phyloP scores from a whole-genome alignment of 1,140 invertebrate species.

The Polyergus mexicanus region DNA sequence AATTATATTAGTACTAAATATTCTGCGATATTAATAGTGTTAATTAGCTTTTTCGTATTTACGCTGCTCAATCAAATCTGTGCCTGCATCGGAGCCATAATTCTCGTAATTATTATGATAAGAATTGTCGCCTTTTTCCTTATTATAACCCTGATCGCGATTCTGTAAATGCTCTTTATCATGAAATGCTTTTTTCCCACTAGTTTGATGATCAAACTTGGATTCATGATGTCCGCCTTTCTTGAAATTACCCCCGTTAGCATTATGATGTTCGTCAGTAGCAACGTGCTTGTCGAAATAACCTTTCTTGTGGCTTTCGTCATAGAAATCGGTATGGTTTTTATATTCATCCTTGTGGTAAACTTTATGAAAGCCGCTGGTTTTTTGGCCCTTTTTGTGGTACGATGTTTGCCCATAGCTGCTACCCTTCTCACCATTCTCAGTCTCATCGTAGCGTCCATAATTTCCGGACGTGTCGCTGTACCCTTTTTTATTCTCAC shows the following conservation, averaged over 20 bases:
- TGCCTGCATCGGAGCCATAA: conserved; percentile 83
- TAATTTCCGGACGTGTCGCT: conserved; percentile 89
- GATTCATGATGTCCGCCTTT: conserved; percentile 86
- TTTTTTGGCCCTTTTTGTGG: conserved; percentile 90
- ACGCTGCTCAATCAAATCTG: conserved; percentile 82
- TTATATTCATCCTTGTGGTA: conserved; percentile 92
- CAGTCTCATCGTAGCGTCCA: conserved; percentile 90
- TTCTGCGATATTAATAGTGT: conserved; percentile 16
- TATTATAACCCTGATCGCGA: conserved; percentile 83
- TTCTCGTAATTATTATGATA: conserved; percentile 82
- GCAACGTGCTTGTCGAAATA: conserved; percentile 87
- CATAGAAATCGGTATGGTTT: conserved; percentile 91
- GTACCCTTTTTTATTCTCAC: conserved; percentile 89
- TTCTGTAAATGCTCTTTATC: conserved; percentile 85
- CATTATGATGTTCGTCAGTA: conserved; percentile 85
- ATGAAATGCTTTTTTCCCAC: conserved; percentile 84
- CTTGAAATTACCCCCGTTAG: conserved; percentile 84
- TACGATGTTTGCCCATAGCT: conserved; percentile 88
- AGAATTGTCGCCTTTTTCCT: conserved; percentile 81
- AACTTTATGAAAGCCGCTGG: conserved; percentile 91
- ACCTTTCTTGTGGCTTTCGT: conserved; percentile 89
- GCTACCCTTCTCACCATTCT: conserved; percentile 89
- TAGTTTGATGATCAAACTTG: conserved; percentile 82
- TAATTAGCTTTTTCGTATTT: conserved; percentile 76
- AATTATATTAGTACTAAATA: not conserved